Evolutionary conservation across 2,888 invertebrate genomes (phyloP).

Genomic region (Melieria crassipennis): DNA sequence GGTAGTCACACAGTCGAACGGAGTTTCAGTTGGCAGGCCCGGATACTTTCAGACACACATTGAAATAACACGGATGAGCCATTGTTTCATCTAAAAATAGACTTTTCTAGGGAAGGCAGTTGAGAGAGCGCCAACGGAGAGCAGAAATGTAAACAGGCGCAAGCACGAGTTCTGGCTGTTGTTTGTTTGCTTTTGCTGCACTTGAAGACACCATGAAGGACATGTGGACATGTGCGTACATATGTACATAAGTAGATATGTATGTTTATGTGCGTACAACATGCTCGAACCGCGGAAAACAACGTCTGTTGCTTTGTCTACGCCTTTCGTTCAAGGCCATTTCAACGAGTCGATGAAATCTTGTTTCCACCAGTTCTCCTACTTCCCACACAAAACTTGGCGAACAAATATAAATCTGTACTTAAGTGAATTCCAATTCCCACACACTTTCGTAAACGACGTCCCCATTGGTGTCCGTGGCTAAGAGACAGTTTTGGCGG

Average conservation of each 20-base stretch:
- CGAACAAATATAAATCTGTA: too few relatives aligned
- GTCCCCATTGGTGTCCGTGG: too few relatives aligned
- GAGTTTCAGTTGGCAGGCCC: slow-evolving; percentile 8
- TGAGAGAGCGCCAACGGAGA: neutral
- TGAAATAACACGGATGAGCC: slow-evolving; percentile 22
- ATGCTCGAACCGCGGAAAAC: too few relatives aligned
- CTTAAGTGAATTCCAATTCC: too few relatives aligned
- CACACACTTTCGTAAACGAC: too few relatives aligned
- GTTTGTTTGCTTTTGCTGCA: neutral
- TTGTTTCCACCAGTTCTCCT: slow-evolving; percentile 10
- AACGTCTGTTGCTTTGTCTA: neutral
- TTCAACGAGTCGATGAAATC: neutral
- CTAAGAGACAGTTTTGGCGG: too few relatives aligned
- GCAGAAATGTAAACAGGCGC: neutral
- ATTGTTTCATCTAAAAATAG: slow-evolving; percentile 30
- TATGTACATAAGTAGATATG: neutral
- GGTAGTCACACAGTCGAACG: neutral
- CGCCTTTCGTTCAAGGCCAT: slow-evolving; percentile 31
- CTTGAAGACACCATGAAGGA: neutral
- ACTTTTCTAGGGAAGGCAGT: neutral
- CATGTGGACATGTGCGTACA: neutral
- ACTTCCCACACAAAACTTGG: slow-evolving; percentile 10
- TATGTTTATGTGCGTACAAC: neutral
- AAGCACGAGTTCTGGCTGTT: too few relatives aligned
- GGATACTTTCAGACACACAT: slow-evolving; percentile 27